Percentiles rank a stretch among this genome's conserved stretches.
These are phyloP conservation scores for Stenotaenia linearis DNA, from an alignment of 2,888 invertebrate species.

Conservation along the genomic window DNA sequence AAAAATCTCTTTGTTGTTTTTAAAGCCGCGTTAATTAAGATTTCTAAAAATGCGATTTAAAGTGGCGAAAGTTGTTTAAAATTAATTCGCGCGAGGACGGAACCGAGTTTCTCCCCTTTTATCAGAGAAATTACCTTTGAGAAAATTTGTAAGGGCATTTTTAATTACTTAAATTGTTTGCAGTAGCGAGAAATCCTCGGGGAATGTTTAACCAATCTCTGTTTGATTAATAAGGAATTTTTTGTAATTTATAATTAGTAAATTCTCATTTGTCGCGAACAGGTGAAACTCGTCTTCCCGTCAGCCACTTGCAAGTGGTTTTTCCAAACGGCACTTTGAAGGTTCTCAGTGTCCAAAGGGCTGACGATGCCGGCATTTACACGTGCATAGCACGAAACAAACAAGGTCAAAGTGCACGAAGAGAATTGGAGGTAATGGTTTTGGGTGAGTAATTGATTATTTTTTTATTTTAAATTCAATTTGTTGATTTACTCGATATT, in stretches of 20 bases:
- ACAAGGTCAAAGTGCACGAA: conserved; percentile 67
- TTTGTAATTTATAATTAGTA: no score
- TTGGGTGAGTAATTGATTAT: conserved; percentile 72
- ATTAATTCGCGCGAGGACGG: not conserved
- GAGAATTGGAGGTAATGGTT: conserved; percentile 85
- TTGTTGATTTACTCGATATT: not conserved
- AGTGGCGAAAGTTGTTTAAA: not conserved
- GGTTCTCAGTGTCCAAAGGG: conserved; percentile 87
- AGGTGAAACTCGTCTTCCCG: conserved; percentile 78
- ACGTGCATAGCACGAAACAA: conserved; percentile 37
- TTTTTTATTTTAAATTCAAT: not conserved
- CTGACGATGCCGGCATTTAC: conserved; percentile 43
- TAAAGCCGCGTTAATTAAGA: not conserved
- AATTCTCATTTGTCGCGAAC: no score
- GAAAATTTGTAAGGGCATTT: not conserved
- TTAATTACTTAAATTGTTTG: not conserved
- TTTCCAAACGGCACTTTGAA: conserved; percentile 89
- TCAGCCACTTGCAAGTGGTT: conserved; percentile 90
- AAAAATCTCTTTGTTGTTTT: not conserved
- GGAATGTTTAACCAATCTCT: not conserved
- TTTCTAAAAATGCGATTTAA: not conserved
- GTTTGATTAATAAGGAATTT: not conserved
- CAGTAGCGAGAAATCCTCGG: not conserved
- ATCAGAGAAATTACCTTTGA: not conserved
- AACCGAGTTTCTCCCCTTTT: not conserved